Evolutionary conservation across 2,888 invertebrate species (phyloP).

Genomic region (Cantharis rustica): DNA sequence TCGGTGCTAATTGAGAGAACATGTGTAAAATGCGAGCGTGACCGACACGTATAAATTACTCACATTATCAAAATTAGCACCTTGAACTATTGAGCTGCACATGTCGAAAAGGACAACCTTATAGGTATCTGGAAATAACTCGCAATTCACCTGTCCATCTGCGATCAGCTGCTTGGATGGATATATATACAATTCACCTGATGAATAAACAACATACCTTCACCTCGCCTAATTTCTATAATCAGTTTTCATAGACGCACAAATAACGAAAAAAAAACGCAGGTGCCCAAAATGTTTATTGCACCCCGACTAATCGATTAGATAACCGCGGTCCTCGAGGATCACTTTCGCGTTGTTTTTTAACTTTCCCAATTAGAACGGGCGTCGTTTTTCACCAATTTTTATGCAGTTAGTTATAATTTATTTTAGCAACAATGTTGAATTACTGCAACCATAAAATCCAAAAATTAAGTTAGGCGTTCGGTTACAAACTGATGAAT

Average conservation of each 20-base stretch:
- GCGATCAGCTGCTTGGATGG: not conserved
- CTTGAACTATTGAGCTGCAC: slow-evolving; percentile 22
- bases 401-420: not conserved
- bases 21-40: slow-evolving; percentile 27
- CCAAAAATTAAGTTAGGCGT: not conserved
- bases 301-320: not conserved
- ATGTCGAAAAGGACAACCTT: slow-evolving; percentile 12
- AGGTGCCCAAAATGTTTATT: not conserved
- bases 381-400: not conserved
- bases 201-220: not conserved
- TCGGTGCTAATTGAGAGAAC: not conserved
- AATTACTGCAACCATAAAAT: not conserved
- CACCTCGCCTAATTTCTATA: not conserved
- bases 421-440: not conserved
- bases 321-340: not conserved
- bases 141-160: not conserved
- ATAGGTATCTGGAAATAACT: slow-evolving; percentile 2
- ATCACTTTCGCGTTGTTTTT: not conserved
- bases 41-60: slow-evolving; percentile 31
- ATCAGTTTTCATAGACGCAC: not conserved
- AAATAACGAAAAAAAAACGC: not conserved
- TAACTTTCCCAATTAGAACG: not conserved
- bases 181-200: not conserved
- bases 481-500: not conserved
- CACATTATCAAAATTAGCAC: slow-evolving; percentile 36